Percentiles rank a stretch among this genome's conserved stretches.
These are phyloP conservation scores for Heliconius sara DNA, from an alignment of 2,888 invertebrate species.

Conservation along the genomic window DNA sequence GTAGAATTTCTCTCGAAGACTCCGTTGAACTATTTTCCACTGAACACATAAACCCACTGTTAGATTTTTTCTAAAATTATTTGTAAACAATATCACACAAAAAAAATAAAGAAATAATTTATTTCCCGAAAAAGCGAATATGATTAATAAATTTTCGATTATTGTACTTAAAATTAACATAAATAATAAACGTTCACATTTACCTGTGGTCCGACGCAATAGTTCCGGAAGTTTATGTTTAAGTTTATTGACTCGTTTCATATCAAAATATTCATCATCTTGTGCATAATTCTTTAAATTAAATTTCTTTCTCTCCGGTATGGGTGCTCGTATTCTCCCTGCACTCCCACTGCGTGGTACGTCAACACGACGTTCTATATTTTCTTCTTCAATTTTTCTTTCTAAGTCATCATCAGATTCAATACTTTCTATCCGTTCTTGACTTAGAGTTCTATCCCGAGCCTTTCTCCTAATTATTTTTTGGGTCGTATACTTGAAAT, in stretches of 20 bases:
- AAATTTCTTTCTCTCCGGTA: constrained; percentile 22
- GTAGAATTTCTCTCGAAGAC: constrained; percentile 40
- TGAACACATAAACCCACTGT: constrained; percentile 72
- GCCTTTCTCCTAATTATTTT: constrained; percentile 61
- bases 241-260: constrained; percentile 65
- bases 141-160: not conserved
- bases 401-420: constrained; percentile 36
- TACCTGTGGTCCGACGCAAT: constrained; percentile 63
- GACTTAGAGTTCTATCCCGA: constrained; percentile 57
- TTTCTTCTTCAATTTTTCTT: constrained; percentile 21
- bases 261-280: constrained; percentile 69
- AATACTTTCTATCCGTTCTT: constrained; percentile 28
- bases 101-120: not conserved
- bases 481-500: constrained; percentile 52
- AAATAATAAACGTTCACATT: constrained; percentile 32
- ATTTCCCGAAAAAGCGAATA: not conserved
- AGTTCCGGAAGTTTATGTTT: constrained; percentile 62
- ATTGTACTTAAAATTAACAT: not conserved
- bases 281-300: constrained; percentile 47
- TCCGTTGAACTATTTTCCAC: constrained; percentile 51
- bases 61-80: constrained; percentile 44
- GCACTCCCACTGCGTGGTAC: constrained; percentile 7
- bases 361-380: constrained; percentile 48
- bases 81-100: constrained; percentile 2
- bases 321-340: constrained; percentile 1